phyloP scores from a whole-genome alignment of 2,888 invertebrate genomes.

The Catocala sponsa region DNA sequence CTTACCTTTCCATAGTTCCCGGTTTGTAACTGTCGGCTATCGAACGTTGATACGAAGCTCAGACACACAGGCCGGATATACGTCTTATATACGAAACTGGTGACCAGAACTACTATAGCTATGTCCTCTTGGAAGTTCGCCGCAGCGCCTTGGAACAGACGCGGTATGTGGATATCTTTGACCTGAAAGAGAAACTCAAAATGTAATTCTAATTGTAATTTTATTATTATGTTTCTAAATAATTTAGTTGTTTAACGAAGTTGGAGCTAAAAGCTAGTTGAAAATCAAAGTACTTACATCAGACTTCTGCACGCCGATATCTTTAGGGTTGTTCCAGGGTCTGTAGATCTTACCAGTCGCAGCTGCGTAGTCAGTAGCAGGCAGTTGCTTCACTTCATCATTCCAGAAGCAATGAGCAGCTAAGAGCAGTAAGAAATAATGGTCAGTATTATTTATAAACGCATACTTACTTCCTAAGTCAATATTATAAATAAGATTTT shows the following conservation, averaged over 20 bases:
- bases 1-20: constrained; percentile 33
- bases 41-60: constrained; percentile 64
- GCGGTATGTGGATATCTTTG: constrained; percentile 72
- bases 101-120: constrained; percentile 79
- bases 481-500: no score
- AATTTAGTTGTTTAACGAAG: no score
- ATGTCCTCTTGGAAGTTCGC: constrained; percentile 88
- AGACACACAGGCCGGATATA: constrained; percentile 84
- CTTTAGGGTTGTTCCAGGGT: constrained; percentile 58
- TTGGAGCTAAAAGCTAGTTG: no score
- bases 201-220: no score
- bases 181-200: constrained; percentile 46
- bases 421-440: constrained; percentile 31
- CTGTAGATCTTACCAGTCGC: constrained; percentile 73
- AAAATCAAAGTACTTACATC: constrained; percentile 57
- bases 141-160: constrained; percentile 77
- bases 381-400: constrained; percentile 49
- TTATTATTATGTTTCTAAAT: no score
- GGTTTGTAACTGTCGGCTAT: constrained; percentile 55
- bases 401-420: constrained; percentile 78
- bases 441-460: not conserved
- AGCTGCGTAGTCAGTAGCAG: constrained; percentile 61
- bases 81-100: constrained; percentile 69
- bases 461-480: not conserved
- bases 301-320: constrained; percentile 63